Base-by-base conservation (phyloP, 2,797 vertebrate species). In the Mormyrus proboscirostris region DNA sequence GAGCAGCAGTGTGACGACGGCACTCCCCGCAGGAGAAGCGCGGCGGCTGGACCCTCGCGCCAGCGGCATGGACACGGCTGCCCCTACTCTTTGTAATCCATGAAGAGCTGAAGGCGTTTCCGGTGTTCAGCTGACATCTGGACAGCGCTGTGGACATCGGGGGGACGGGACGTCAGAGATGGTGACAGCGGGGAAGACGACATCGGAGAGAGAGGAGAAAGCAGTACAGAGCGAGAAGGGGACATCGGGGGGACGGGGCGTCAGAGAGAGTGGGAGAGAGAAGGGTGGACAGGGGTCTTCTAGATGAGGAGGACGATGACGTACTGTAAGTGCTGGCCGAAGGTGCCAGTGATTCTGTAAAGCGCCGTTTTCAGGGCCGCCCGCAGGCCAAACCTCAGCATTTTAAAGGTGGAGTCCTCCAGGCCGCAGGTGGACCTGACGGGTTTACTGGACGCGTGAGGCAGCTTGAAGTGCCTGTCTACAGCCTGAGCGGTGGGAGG, bases 391-490 rank as follows among this genome's bases (percentile, higher is more conserved):
- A 99, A 99, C 73, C 98, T 95, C 91, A 99, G 96, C 0, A 97
- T 98, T 94, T 98, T 99, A 91, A 97, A 97, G 8, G 97, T 96
- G 0, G 96, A 95, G 92, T 99, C 97, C 91, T 96, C 96, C 93
- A 99, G 94, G 92, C 95, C 96, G 91, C 95, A 94, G 76, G 94
- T 93, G 6, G 91, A 92, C 91, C 97, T 95, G 38, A 95, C 91
- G 0, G 98, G 96, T 88, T 98, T 99, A 92, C 97, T 99, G 87
- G 98, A 99, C 88, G 97, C 98, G 1, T 99, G 97, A 88, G 99
- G 98, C 92, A 99, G 96, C 92, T 99, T 99, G 93, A 99, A 99
- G 94, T 99, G 96, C 33, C 97, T 97, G 91, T 99, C 99, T 1
- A 99, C 97, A 0, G 97, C 98, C 99, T 99, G 93, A 14, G 93